Percentiles rank a stretch among this genome's conserved stretches.
These are phyloP conservation scores for Myocastor coypus DNA, from an alignment of 2,113 vertebrate species.

Conservation along the genomic window DNA sequence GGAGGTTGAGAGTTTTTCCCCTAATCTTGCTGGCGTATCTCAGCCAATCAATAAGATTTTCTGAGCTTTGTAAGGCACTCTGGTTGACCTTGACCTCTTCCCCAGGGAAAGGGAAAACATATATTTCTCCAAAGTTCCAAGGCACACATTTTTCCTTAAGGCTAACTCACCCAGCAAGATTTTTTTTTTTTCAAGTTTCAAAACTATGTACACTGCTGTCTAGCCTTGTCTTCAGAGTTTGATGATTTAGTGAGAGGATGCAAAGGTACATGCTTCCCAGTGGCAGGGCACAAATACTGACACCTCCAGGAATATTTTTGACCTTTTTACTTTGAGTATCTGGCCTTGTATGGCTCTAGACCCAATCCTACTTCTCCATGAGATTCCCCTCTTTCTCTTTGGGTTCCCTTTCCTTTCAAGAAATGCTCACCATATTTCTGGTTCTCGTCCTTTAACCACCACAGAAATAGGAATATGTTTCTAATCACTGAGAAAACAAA, in stretches of 20 bases:
- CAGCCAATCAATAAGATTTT: not conserved
- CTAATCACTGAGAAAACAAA: not conserved
- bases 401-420: not conserved
- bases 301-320: not conserved
- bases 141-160: not conserved
- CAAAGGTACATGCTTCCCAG: fast-evolving
- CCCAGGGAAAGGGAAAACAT: not conserved
- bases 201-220: fast-evolving
- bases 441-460: not conserved
- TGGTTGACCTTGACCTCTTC: not conserved
- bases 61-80: not conserved
- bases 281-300: not conserved
- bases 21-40: not conserved
- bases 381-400: not conserved
- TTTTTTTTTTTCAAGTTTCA: not conserved
- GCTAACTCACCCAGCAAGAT: not conserved
- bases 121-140: not conserved
- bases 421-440: not conserved
- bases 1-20: not conserved
- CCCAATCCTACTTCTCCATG: not conserved
- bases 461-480: slow-evolving; percentile 5
- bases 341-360: not conserved
- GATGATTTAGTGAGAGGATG: not conserved
- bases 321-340: not conserved
- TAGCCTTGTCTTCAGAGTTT: not conserved